Evolutionary conservation across 2,888 invertebrate genomes (phyloP).

Genomic region (Drosophila multiciliata): DNA sequence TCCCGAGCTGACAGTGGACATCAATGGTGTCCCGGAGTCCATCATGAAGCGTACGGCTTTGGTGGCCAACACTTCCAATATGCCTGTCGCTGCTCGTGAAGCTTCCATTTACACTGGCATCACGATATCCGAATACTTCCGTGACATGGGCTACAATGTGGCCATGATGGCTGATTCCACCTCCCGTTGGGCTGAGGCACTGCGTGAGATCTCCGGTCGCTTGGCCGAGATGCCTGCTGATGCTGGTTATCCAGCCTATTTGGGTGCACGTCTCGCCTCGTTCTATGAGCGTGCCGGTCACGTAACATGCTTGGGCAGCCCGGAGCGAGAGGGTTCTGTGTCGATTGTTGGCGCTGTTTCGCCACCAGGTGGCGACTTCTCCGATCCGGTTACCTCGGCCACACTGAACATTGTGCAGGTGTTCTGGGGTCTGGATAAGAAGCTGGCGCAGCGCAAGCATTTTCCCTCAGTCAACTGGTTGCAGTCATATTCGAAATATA

Average conservation of each 20-base stretch:
- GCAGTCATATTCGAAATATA: slow-evolving; percentile 99
- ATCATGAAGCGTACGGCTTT: slow-evolving; percentile 99
- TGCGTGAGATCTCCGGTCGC: slow-evolving; percentile 99
- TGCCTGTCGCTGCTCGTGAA: slow-evolving; percentile 99
- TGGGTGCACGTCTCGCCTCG: slow-evolving; percentile 98
- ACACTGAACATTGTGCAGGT: slow-evolving; percentile 99
- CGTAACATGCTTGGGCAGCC: slow-evolving; percentile 98
- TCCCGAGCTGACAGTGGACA: slow-evolving; percentile 98
- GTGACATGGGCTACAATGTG: slow-evolving; percentile 99
- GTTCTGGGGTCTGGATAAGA: slow-evolving; percentile 99
- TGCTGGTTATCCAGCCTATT: slow-evolving; percentile 99
- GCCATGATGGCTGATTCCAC: slow-evolving; percentile 99
- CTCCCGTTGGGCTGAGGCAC: slow-evolving; percentile 99
- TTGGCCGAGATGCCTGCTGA: slow-evolving; percentile 99
- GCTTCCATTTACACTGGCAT: slow-evolving; percentile 99
- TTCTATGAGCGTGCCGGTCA: slow-evolving; percentile 99
- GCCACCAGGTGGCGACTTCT: slow-evolving; percentile 99
- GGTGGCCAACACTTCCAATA: slow-evolving; percentile 99
- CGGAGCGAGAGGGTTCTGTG: slow-evolving; percentile 98
- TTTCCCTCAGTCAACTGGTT: slow-evolving; percentile 99
- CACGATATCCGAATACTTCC: slow-evolving; percentile 99
- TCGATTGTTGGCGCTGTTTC: slow-evolving; percentile 99
- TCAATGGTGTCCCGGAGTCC: slow-evolving; percentile 97
- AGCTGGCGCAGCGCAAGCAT: slow-evolving; percentile 99
- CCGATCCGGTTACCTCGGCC: slow-evolving; percentile 99